A percentile compares a stretch with the other conserved stretches of the same genome.
Evolutionary conservation across 2,888 invertebrate genomes (phyloP).

Genomic region (Blastobasis lacticolella): DNA sequence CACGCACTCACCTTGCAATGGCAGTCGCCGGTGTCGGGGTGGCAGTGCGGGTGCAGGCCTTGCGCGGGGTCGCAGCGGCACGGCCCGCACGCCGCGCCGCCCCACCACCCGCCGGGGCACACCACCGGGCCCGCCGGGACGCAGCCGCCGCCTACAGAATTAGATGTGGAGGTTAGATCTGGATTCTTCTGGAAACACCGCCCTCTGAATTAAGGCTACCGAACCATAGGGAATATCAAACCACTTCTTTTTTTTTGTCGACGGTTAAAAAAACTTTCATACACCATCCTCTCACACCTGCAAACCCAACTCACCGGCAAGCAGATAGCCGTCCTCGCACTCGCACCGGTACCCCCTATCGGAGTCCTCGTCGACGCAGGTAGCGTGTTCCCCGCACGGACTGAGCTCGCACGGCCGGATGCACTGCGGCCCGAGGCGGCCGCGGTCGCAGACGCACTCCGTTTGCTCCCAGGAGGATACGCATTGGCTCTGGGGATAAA

Average conservation of each 20-base stretch:
- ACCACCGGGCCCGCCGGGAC: conserved; percentile 78
- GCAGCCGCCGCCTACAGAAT: conserved; percentile 76
- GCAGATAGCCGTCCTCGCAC: conserved; percentile 81
- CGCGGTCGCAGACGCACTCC: conserved; percentile 78
- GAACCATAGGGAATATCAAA: too few species aligned
- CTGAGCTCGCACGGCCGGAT: conserved; percentile 86
- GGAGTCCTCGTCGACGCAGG: conserved; percentile 76
- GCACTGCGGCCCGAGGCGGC: conserved; percentile 85
- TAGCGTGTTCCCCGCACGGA: conserved; percentile 86
- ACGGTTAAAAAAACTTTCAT: too few species aligned
- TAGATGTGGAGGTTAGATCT: too few species aligned
- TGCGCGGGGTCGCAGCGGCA: conserved; percentile 88
- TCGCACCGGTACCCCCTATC: conserved; percentile 83
- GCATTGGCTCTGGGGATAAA: conserved; percentile 50
- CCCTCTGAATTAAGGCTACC: too few species aligned
- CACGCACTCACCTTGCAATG: conserved; percentile 81
- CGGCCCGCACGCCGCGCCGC: conserved; percentile 93
- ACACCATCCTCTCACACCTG: too few species aligned
- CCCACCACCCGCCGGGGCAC: conserved; percentile 97
- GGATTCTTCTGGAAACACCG: too few species aligned
- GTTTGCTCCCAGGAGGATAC: conserved; percentile 76
- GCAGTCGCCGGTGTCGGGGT: conserved; percentile 90
- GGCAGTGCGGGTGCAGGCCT: conserved; percentile 94
- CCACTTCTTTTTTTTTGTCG: too few species aligned
- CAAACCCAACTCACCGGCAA: conserved; percentile 68